These are phyloP conservation scores for Myioborus miniatus DNA, from an alignment of 2,797 vertebrate genomes.

Conservation along the genomic window DNA sequence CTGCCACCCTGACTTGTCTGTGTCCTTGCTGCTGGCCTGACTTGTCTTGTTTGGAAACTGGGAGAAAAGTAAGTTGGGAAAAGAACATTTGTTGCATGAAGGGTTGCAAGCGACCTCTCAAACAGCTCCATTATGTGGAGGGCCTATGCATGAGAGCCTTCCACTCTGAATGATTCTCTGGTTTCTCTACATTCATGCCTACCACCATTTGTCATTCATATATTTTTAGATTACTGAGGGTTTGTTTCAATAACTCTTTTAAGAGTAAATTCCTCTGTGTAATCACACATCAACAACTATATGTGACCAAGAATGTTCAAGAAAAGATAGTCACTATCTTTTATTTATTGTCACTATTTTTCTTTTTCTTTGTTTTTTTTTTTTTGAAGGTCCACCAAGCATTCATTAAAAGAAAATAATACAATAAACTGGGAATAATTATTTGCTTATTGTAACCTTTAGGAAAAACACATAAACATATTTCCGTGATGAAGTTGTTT, in stretches of 20 bases:
- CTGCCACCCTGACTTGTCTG: neutral
- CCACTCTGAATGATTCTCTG: neutral
- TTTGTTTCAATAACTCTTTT: neutral
- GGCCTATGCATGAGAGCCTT: neutral
- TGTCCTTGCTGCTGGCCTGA: neutral
- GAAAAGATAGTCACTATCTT: neutral
- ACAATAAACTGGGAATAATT: neutral
- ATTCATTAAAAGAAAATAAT: neutral
- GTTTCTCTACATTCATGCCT: neutral
- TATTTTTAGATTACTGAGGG: neutral
- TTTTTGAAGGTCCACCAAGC: neutral
- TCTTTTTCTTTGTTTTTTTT: neutral
- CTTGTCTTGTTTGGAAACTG: neutral
- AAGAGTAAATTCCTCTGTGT: neutral
- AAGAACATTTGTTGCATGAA: neutral
- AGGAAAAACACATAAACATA: neutral
- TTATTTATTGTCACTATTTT: neutral
- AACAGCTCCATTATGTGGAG: neutral
- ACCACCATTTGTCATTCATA: neutral
- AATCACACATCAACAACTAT: neutral
- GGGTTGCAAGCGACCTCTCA: neutral
- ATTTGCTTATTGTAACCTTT: neutral
- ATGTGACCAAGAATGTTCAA: accelerated
- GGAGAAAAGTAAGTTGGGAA: neutral
- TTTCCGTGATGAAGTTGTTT: neutral